Conservation (phyloP, 2,888 invertebrate genomes). For the Chirona hameri region DNA sequence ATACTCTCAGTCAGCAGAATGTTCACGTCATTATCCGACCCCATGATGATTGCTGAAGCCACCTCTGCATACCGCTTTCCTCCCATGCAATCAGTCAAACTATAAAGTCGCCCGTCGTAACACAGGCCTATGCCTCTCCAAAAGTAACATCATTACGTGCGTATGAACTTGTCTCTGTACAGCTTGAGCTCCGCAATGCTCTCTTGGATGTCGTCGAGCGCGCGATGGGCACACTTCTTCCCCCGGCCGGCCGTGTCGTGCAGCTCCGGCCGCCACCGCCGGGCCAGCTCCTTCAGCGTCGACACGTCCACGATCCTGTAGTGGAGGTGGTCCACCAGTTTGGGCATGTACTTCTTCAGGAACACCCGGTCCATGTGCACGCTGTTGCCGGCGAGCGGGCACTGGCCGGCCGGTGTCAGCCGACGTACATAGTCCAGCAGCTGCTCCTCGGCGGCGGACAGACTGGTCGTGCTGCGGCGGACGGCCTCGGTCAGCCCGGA, state of each 20-base stretch:
- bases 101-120: too few relatives aligned
- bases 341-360: conserved; percentile 76
- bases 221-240: conserved; percentile 63
- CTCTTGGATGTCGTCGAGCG: conserved; percentile 51
- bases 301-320: conserved; percentile 92
- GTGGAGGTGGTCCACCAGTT: conserved; percentile 71
- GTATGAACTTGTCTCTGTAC: conserved; percentile 46
- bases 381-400: conserved; percentile 82
- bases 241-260: conserved; percentile 51
- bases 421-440: conserved; percentile 57
- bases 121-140: too few relatives aligned
- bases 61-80: too few relatives aligned
- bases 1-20: too few relatives aligned
- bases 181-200: conserved; percentile 51
- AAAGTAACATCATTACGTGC: conserved; percentile 54
- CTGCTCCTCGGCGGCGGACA: conserved; percentile 62
- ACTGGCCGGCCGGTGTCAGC: conserved; percentile 50
- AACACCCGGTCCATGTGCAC: conserved; percentile 83
- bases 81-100: too few relatives aligned
- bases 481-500: conserved; percentile 75
- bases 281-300: conserved; percentile 72
- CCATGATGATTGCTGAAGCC: too few relatives aligned
- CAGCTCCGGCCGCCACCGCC: conserved; percentile 27
- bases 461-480: conserved; percentile 58
- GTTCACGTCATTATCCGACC: too few relatives aligned